Evolutionary conservation across 2,888 invertebrate genomes (phyloP).

Genomic region (Eilema griseolum): DNA sequence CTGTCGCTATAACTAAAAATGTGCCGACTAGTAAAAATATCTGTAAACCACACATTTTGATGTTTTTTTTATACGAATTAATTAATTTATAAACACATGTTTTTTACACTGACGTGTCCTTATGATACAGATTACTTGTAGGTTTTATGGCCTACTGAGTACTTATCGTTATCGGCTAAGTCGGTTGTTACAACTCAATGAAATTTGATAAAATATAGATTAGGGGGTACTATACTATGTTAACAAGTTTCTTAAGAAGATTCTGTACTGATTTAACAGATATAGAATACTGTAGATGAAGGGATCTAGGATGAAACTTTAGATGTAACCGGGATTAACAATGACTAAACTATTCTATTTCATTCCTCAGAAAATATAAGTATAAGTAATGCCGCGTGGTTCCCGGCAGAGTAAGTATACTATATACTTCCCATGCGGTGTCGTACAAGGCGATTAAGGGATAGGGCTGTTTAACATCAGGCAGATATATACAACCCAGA

Average conservation of each 20-base stretch:
- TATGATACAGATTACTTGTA: conserved; percentile 61
- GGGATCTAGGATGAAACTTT: not conserved
- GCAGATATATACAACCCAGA: no score
- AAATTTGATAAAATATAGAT: not conserved
- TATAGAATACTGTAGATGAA: not conserved
- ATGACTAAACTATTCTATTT: no score
- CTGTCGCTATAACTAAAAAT: conserved; percentile 52
- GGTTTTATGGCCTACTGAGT: conserved; percentile 27
- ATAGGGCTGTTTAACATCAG: no score
- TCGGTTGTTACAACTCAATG: not conserved
- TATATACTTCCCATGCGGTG: no score
- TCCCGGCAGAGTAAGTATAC: no score
- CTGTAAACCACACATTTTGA: conserved; percentile 43
- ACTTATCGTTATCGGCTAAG: conserved; percentile 32
- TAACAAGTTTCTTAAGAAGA: conserved; percentile 2
- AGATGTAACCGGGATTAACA: no score
- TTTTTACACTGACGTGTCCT: conserved; percentile 75
- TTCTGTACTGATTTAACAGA: not conserved
- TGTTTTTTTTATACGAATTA: conserved; percentile 26
- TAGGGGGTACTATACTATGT: not conserved
- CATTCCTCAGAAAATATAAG: no score
- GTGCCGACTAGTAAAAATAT: conserved; percentile 29
- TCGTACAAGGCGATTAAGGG: no score
- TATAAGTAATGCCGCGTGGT: no score
- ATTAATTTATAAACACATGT: conserved; percentile 53